These are phyloP conservation scores for Zaprionus kolodkinae DNA, from an alignment of 1,140 invertebrate genomes.

Conservation along the genomic window DNA sequence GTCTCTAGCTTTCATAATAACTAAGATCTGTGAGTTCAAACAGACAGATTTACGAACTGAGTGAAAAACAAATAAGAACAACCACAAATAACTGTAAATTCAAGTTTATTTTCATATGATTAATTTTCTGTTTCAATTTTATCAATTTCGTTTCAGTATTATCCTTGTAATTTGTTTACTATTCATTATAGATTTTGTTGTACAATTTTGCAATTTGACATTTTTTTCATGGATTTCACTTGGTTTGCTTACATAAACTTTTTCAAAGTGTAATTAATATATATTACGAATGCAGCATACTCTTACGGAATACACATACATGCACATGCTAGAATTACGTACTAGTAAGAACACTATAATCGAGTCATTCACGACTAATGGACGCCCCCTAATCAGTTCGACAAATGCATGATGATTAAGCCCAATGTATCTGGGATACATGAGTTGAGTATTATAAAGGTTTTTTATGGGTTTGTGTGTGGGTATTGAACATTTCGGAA, in stretches of 20 bases:
- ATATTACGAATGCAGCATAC: conserved; percentile 16
- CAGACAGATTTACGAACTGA: too few relatives aligned
- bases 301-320: conserved; percentile 12
- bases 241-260: conserved; percentile 14
- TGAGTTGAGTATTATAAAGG: background rate
- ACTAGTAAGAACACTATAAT: conserved; percentile 36
- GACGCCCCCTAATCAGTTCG: conserved; percentile 21
- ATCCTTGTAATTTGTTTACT: conserved; percentile 2
- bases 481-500: conserved; percentile 1
- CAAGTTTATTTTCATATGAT: conserved; percentile 24
- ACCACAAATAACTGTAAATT: conserved; percentile 2
- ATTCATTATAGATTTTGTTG: conserved; percentile 32
- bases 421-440: conserved; percentile 5
- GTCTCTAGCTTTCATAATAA: too few relatives aligned
- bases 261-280: conserved; percentile 40
- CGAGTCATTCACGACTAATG: conserved; percentile 18
- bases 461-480: background rate
- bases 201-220: conserved; percentile 42
- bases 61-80: too few relatives aligned
- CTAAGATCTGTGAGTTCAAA: too few relatives aligned
- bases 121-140: conserved; percentile 11
- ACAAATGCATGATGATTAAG: conserved; percentile 1
- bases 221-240: conserved; percentile 32
- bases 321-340: conserved; percentile 13
- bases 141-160: background rate